A percentile compares a stretch with the other conserved stretches of the same genome.
phyloP scores from a whole-genome alignment of 1,140 invertebrate species.

The Bathynomus jamesi region DNA sequence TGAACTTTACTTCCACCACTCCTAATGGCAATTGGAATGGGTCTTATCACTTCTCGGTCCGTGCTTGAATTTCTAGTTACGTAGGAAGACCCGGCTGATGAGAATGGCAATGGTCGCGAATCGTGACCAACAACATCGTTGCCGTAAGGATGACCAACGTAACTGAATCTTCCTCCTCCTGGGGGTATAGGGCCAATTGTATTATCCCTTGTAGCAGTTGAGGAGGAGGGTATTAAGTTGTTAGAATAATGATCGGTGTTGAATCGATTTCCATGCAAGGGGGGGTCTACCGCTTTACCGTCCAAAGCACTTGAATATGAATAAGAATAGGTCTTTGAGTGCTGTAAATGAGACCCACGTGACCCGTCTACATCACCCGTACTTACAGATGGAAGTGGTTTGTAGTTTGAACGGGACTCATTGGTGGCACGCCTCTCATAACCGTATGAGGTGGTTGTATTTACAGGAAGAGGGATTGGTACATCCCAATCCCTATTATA shows the following conservation, averaged over 20 bases:
- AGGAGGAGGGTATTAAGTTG: not conserved
- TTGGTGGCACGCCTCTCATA: not conserved
- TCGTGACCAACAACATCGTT: constrained; percentile 31
- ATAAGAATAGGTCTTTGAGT: constrained; percentile 15
- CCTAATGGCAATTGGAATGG: constrained; percentile 1
- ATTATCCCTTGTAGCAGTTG: not conserved
- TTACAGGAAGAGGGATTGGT: not conserved
- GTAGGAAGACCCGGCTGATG: not conserved
- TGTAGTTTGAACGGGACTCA: no score
- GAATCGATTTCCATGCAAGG: not conserved
- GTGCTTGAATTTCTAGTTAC: not conserved
- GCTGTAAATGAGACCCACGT: constrained; percentile 5
- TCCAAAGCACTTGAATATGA: constrained; percentile 4
- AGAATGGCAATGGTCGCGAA: not conserved
- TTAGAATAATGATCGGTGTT: constrained; percentile 3
- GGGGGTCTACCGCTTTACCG: not conserved
- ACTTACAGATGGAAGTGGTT: no score
- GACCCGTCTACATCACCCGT: constrained; percentile 7
- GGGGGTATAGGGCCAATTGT: constrained; percentile 12
- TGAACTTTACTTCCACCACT: constrained; percentile 7
- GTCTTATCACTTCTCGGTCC: not conserved
- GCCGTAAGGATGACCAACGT: constrained; percentile 32
- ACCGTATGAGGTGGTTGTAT: not conserved
- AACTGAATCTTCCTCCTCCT: constrained; percentile 23
- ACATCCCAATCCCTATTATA: not conserved